Base-by-base conservation (phyloP, 2,797 vertebrate species). In the Sebastes kiyomatsui region DNA sequence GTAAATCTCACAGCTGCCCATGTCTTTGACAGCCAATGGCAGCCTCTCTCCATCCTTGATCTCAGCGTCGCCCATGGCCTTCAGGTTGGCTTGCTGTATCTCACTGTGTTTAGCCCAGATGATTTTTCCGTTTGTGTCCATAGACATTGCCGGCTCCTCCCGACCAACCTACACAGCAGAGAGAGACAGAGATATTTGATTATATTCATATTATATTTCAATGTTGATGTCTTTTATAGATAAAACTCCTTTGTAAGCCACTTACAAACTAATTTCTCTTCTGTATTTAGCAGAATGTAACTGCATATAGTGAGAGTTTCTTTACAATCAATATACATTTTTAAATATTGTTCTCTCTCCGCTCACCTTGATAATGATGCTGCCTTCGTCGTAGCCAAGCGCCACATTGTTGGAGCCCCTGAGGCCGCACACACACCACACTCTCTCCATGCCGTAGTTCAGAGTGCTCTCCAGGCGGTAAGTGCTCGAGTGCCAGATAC, bases 1-100 rank as follows among this genome's bases (percentile, higher is more conserved):
- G 88, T 99, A 99, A 89, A 99, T 99, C 93, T 99, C 98, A 94
- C 98, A 99, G 93, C 98, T 99, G 77, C 98, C 98, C 98, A 99
- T 99, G 84, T 99, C 98, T 94, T 99, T 99, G 20, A 99, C 98
- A 55, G 98, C 98, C 87, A 99, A 90, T 0, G 98, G 98, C 61
- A 99, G 90, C 82, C 98, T 96, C 91, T 99, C 98, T 72, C 98
- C 98, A 4, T 99, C 98, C 92, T 99, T 99, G 87, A 98, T 99
- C 92, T 99, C 98, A 0, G 98, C 91, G 77, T 99, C 98, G 2
- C 98, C 98, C 98, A 99, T 99, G 20, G 98, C 98, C 94, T 99
- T 99, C 75, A 99, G 94, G 92, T 99, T 99, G 67, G 98, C 98
- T 92, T 99, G 98, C 38, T 99, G 98, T 46, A 99, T 94, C 94